Evolutionary conservation across 2,113 vertebrate species (phyloP), one percentile per base, ranked within the genome.

Genomic region (Beaufortia kweichowensis): DNA sequence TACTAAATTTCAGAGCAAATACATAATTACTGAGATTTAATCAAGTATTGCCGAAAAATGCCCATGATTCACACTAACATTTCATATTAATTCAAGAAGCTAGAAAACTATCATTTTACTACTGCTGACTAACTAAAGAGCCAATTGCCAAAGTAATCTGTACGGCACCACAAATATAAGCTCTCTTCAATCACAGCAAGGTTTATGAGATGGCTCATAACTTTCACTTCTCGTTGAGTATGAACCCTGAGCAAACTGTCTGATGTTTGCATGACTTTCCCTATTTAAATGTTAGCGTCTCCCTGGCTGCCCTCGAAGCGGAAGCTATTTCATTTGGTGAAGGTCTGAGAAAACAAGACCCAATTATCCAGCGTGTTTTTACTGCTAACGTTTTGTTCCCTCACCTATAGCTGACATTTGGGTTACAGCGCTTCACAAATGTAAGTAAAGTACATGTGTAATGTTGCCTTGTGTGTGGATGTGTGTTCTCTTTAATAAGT

Each of bases 211-310:
- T 2, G 8, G 19, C 17, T 4, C 19, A 50, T 50, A 50, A 50
- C 48, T 50, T 72, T 55, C 28, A 19, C 21, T 0, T 14, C 6
- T 41, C 1, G 11, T 39, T 1, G 33, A 29, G 33, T 3, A 11
- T 15, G 67, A 67, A 48, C 53, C 24, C 24, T 19, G 61, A 57
- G 28, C 46, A 26, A 33, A 21, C 4, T 11, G 15, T 11, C 21
- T 29, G 4, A 65, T 55, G 62, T 83, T 80, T 80, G 74, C 64
- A 33, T 83, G 70, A 65, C 35, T 79, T 79, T 82, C 12, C 67
- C 68, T 74, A 74, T 77, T 80, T 57, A 83, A 83, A 75, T 80
- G 5, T 80, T 75, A 70, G 50, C 50, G 39, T 43, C 69, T 39
- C 67, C 9, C 73, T 70, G 57, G 50, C 50, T 76, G 19, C 31